Evolutionary conservation across 2,888 invertebrate genomes (phyloP).

Genomic region (Drosophila longiperda): DNA sequence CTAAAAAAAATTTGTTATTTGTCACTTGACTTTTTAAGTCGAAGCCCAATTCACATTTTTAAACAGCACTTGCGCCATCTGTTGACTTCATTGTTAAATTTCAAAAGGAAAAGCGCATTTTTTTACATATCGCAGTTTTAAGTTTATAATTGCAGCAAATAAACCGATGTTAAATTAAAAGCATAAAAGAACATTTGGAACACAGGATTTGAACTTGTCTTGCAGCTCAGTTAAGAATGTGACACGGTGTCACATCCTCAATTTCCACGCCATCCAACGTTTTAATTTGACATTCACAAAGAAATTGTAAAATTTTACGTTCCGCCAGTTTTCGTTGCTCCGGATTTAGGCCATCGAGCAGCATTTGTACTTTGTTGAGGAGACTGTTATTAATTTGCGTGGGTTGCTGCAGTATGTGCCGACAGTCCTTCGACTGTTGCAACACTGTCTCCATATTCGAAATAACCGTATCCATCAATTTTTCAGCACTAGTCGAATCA

Average conservation of each 20-base stretch:
- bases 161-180: slow-evolving; percentile 6
- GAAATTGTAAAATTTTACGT: slow-evolving; percentile 80
- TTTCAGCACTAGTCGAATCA: slow-evolving; percentile 55
- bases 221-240: slow-evolving; percentile 51
- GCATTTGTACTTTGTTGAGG: slow-evolving; percentile 68
- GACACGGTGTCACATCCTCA: slow-evolving; percentile 75
- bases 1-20: not conserved
- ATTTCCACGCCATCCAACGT: slow-evolving; percentile 78
- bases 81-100: not conserved
- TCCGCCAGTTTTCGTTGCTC: slow-evolving; percentile 73
- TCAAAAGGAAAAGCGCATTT: not conserved
- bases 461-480: slow-evolving; percentile 70
- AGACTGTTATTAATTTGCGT: slow-evolving; percentile 40
- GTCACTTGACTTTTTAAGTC: not conserved
- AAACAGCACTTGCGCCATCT: slow-evolving; percentile 3
- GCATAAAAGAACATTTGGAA: slow-evolving; percentile 23
- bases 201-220: slow-evolving; percentile 1
- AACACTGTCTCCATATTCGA: slow-evolving; percentile 77
- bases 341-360: slow-evolving; percentile 69
- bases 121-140: not conserved
- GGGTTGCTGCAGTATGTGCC: slow-evolving; percentile 62
- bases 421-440: slow-evolving; percentile 75
- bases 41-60: not conserved
- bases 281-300: slow-evolving; percentile 82
- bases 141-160: not conserved